Conservation (phyloP, 2,888 invertebrate species). For the Polylopha cassiicola region DNA sequence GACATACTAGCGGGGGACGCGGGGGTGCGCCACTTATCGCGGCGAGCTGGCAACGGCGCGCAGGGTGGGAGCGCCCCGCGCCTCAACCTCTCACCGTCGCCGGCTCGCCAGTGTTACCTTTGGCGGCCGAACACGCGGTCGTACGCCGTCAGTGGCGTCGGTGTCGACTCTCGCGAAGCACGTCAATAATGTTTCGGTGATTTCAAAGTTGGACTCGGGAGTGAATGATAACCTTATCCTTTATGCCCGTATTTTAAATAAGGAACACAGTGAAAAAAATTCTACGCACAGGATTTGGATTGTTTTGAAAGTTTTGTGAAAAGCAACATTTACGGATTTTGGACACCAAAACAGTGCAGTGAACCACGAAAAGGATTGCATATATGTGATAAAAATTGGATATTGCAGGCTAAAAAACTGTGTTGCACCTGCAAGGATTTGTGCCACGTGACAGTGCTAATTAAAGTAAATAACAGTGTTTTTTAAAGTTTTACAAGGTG, state of each 20-base stretch:
- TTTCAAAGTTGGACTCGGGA: slow-evolving; percentile 71
- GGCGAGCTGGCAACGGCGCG: slow-evolving; percentile 75
- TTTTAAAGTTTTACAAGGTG: slow-evolving; percentile 28
- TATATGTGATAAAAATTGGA: slow-evolving; percentile 55
- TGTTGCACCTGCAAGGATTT: slow-evolving; percentile 43
- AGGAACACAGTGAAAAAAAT: slow-evolving; percentile 82
- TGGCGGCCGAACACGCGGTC: slow-evolving; percentile 74
- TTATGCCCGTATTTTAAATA: slow-evolving; percentile 79
- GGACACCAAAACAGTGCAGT: slow-evolving; percentile 64
- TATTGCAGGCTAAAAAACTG: slow-evolving; percentile 48
- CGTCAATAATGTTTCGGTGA: slow-evolving; percentile 74
- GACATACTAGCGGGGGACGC: slow-evolving; percentile 66
- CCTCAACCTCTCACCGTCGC: slow-evolving; percentile 79
- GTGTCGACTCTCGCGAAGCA: slow-evolving; percentile 74
- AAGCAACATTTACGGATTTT: slow-evolving; percentile 62
- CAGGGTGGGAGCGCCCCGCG: slow-evolving; percentile 74
- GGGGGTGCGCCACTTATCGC: slow-evolving; percentile 77
- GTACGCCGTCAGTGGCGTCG: slow-evolving; percentile 74
- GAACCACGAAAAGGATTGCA: slow-evolving; percentile 64
- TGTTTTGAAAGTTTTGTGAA: slow-evolving; percentile 56
- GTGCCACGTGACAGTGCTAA: slow-evolving; percentile 44
- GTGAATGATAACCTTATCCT: slow-evolving; percentile 68
- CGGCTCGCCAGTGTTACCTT: slow-evolving; percentile 80
- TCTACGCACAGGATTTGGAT: slow-evolving; percentile 67
- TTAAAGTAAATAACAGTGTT: slow-evolving; percentile 55